Conservation (phyloP, 2,113 vertebrate genomes). For the Pandion haliaetus region DNA sequence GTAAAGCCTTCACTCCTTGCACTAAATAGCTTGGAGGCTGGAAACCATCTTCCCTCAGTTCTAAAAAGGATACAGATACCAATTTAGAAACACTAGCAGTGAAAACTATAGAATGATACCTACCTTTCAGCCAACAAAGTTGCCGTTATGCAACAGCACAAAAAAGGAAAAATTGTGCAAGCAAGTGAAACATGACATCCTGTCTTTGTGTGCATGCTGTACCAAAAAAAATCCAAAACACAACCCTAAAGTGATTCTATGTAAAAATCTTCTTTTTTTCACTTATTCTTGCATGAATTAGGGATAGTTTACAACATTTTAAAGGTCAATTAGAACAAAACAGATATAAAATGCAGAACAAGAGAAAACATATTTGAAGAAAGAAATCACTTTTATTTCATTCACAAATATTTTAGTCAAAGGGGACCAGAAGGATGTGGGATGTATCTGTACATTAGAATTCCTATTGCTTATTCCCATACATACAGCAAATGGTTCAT, state of each 20-base stretch:
- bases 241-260: not conserved
- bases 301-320: not conserved
- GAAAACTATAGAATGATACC: not conserved
- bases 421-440: not conserved
- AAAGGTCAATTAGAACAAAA: not conserved
- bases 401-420: slow-evolving; percentile 6
- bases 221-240: not conserved
- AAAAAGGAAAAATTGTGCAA: not conserved
- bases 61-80: slow-evolving; percentile 60
- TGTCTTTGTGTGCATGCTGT: not conserved
- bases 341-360: not conserved
- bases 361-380: not conserved
- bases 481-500: not conserved
- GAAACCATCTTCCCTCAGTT: slow-evolving; percentile 91
- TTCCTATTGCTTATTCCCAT: not conserved
- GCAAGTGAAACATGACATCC: not conserved
- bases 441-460: not conserved
- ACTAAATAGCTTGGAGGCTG: slow-evolving; percentile 89
- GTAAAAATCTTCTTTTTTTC: not conserved
- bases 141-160: not conserved
- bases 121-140: not conserved
- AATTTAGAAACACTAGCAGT: not conserved
- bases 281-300: not conserved
- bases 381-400: not conserved
- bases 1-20: slow-evolving; percentile 95